Percentiles rank a stretch among this genome's conserved stretches.
Conservation (phyloP, 1,140 invertebrate genomes). For the Eubasilissa regina region DNA sequence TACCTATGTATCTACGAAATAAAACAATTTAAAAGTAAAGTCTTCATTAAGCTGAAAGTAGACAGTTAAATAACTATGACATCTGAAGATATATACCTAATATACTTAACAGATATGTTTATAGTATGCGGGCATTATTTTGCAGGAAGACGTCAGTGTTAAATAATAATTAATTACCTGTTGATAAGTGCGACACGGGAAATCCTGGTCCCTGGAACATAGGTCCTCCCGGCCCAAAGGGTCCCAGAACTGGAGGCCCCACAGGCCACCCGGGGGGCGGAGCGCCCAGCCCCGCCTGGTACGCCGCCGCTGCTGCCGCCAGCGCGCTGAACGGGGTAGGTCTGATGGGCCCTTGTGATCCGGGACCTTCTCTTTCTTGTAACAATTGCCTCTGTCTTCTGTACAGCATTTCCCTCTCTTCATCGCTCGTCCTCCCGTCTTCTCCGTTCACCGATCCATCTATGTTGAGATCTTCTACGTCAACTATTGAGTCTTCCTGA, state of each 20-base stretch:
- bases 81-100: too few species aligned
- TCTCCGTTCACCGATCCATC: slow-evolving; percentile 65
- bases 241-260: slow-evolving; percentile 66
- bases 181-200: slow-evolving; percentile 75
- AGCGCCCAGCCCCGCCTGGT: slow-evolving; percentile 71
- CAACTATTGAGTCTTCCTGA: slow-evolving; percentile 79
- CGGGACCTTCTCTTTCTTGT: slow-evolving; percentile 62
- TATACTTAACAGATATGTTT: too few species aligned
- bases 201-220: slow-evolving; percentile 74
- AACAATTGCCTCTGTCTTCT: slow-evolving; percentile 65
- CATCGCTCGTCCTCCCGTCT: slow-evolving; percentile 62
- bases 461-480: slow-evolving; percentile 78
- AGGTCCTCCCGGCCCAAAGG: slow-evolving; percentile 65
- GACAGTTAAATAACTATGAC: too few species aligned
- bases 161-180: slow-evolving; percentile 68
- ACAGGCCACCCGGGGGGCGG: slow-evolving; percentile 68
- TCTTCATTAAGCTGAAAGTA: too few species aligned
- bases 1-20: too few species aligned
- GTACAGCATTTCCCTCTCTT: slow-evolving; percentile 65
- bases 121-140: too few species aligned
- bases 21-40: too few species aligned
- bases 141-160: not conserved
- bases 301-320: slow-evolving; percentile 77
- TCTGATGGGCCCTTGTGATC: slow-evolving; percentile 74
- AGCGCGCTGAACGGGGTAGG: slow-evolving; percentile 79